Conservation (phyloP, 2,888 invertebrate species). For the Acrocera orbiculus region DNA sequence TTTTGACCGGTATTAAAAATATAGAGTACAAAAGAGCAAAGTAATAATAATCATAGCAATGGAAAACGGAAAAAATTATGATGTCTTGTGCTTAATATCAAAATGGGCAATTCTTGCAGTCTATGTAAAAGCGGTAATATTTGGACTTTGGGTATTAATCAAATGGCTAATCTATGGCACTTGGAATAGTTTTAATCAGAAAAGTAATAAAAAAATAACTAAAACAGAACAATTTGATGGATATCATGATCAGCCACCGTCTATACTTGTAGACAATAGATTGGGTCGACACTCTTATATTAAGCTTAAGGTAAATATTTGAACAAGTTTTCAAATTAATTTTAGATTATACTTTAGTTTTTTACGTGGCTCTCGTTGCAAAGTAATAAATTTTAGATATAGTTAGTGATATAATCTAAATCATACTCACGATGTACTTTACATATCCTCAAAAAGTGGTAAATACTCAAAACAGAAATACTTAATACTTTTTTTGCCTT, state of each 20-base stretch:
- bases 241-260: slow-evolving; percentile 38
- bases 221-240: slow-evolving; percentile 7
- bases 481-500: too few relatives aligned
- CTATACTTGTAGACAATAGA: slow-evolving; percentile 38
- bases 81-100: slow-evolving; percentile 3
- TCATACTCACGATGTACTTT: too few relatives aligned
- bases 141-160: slow-evolving; percentile 4
- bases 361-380: too few relatives aligned
- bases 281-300: slow-evolving; percentile 45
- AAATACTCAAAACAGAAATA: too few relatives aligned
- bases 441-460: too few relatives aligned
- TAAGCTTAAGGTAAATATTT: slow-evolving; percentile 43
- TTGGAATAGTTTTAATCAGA: slow-evolving; percentile 10
- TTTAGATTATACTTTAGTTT: too few relatives aligned
- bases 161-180: slow-evolving; percentile 8
- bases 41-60: too few relatives aligned
- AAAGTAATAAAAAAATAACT: slow-evolving; percentile 4
- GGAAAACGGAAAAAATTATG: slow-evolving; percentile 4
- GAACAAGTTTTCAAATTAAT: too few relatives aligned
- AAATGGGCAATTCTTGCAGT: slow-evolving; percentile 3
- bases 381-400: too few relatives aligned
- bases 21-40: too few relatives aligned
- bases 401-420: too few relatives aligned
- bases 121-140: slow-evolving; percentile 4
- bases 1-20: too few relatives aligned